A percentile compares a stretch with the other conserved stretches of the same genome.
phyloP scores from a whole-genome alignment of 2,113 vertebrate species.

The Cariama cristata region DNA sequence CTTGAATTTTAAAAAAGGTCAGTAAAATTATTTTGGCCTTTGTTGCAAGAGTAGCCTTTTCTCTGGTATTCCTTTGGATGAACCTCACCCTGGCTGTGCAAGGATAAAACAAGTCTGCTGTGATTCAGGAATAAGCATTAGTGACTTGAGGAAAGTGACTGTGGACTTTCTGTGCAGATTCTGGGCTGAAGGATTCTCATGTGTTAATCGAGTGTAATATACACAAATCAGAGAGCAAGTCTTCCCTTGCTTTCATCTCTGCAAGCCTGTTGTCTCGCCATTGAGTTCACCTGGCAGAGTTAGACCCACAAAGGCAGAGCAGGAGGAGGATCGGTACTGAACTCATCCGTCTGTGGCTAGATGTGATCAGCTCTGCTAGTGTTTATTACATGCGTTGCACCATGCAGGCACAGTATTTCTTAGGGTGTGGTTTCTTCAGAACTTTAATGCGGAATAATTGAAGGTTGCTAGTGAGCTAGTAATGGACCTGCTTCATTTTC shows the following conservation, averaged over 20 bases:
- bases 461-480: not conserved
- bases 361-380: not conserved
- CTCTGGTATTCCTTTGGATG: not conserved
- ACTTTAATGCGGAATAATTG: conserved; percentile 29
- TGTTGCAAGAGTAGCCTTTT: not conserved
- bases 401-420: not conserved
- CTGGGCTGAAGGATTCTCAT: not conserved
- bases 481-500: not conserved
- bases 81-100: accelerated
- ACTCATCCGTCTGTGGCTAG: not conserved
- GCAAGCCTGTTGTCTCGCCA: not conserved
- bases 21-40: not conserved
- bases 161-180: not conserved
- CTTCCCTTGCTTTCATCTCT: not conserved
- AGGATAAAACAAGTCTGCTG: not conserved
- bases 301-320: not conserved
- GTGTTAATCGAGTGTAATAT: not conserved
- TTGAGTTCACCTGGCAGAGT: not conserved
- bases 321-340: not conserved
- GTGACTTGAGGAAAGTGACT: not conserved
- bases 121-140: not conserved
- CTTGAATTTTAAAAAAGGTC: not conserved
- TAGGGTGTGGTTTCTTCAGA: conserved; percentile 31
- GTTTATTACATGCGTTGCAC: not conserved
- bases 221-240: not conserved